Base-by-base conservation (phyloP, 2,113 vertebrate species). In the Rhinoptilus africanus region DNA sequence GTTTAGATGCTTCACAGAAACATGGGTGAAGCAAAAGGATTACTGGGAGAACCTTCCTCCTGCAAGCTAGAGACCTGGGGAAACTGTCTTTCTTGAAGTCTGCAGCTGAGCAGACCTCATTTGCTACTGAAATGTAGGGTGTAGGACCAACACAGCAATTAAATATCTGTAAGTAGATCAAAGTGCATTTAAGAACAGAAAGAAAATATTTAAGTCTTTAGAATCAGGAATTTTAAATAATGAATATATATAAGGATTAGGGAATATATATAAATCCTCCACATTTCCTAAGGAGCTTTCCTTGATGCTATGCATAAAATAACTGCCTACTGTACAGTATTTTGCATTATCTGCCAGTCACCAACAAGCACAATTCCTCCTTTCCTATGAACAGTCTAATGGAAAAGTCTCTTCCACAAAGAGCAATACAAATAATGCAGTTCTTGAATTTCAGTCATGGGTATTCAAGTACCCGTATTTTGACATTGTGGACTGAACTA, bases 231-330 rank as follows among this genome's bases (percentile, higher is more conserved):
- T 47, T 93, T 85, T 82, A 72, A 87, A 56, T 14, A 68, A 19
- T 39, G 53, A 60, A 89, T 43, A 78, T 73, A 78, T 63, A 51
- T 89, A 87, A 95, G 69, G 66, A 87, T 87, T 85, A 85, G 32
- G 9, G 53, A 92, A 75, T 45, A 56, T 67, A n/a, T 79, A 66
- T 64, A 95, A 95, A 85, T 76, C 74, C 62, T 87, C 34, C 48
- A 76, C 35, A 53, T 82, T 79, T 89, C 51, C 77, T 96, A 88
- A 89, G 69, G 54, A 97, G 84, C 69, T 94, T 97, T 95, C 35
- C 57, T 79, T 83, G 67, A 88, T 69, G 41, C 59, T 32, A 50
- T 27, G 57, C 27, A 56, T 75, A 89, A 87, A 89, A 66, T 92
- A 93, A 39, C 48, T 96, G 74, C 77, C 37, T 72, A 9, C 35